Percentiles rank a stretch among this genome's conserved stretches.
These are phyloP conservation scores for Zoanthus solanderi DNA, from an alignment of 92 coral and sea anemone species.

Conservation along the genomic window DNA sequence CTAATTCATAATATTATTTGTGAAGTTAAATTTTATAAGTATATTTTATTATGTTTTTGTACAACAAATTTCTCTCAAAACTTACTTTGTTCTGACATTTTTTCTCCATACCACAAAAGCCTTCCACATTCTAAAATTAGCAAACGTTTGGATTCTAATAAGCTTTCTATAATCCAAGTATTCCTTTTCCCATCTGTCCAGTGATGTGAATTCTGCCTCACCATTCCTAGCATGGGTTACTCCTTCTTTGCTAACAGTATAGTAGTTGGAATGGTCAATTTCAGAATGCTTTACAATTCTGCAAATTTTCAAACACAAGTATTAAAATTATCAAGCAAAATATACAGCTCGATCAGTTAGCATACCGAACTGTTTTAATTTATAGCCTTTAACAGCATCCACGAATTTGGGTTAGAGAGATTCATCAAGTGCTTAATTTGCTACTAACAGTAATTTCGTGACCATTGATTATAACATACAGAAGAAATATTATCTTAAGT, in stretches of 20 bases:
- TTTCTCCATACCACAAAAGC: conserved; percentile 99
- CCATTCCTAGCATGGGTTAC: conserved; percentile 84
- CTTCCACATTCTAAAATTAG: conserved; percentile 98
- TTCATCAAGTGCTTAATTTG: too few relatives aligned
- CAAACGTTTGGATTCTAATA: conserved; percentile 92
- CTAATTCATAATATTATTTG: too few relatives aligned
- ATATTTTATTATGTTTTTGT: too few relatives aligned
- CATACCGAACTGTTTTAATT: too few relatives aligned
- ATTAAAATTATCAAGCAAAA: too few relatives aligned
- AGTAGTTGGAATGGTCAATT: conserved; percentile 91
- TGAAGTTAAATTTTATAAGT: too few relatives aligned
- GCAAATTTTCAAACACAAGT: background rate
- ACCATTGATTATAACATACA: too few relatives aligned
- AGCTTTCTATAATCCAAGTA: conserved; percentile 87
- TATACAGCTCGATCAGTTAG: too few relatives aligned
- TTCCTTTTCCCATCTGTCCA: conserved; percentile 93
- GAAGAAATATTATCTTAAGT: too few relatives aligned
- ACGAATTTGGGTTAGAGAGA: too few relatives aligned
- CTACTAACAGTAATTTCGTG: too few relatives aligned
- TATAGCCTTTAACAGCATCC: too few relatives aligned
- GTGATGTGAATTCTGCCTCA: conserved; percentile 95
- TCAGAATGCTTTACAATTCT: conserved; percentile 95
- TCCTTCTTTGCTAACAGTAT: conserved; percentile 89
- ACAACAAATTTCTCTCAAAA: background rate
- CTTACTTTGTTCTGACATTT: conserved; percentile 96